A percentile compares a stretch with the other conserved stretches of the same genome.
Evolutionary conservation across 2,113 vertebrate genomes (phyloP).

Genomic region (Chloebia gouldiae): DNA sequence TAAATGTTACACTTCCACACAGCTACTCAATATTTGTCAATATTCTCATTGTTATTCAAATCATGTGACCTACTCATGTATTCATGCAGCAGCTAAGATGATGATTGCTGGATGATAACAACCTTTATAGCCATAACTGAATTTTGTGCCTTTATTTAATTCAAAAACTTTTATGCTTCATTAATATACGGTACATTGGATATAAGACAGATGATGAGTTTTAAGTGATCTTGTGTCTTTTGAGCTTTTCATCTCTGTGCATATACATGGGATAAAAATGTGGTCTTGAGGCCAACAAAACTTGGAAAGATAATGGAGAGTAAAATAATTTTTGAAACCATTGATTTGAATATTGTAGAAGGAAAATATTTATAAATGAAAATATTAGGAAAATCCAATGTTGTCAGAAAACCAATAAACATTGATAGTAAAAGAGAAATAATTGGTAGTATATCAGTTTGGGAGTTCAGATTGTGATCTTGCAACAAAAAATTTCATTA

Average conservation of each 20-base stretch:
- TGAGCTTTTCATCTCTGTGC: slow-evolving; percentile 12
- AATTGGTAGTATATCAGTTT: not conserved
- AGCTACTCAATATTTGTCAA: not conserved
- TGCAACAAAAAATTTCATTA: not conserved
- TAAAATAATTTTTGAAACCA: not conserved
- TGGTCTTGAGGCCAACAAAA: not conserved
- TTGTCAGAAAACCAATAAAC: not conserved
- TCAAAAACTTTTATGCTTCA: not conserved
- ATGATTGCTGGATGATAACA: not conserved
- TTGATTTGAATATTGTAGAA: not conserved
- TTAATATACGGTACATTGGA: not conserved
- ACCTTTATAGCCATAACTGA: not conserved
- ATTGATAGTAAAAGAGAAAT: not conserved
- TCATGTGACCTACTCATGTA: not conserved
- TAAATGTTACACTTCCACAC: not conserved
- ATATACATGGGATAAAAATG: not conserved
- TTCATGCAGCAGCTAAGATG: slow-evolving; percentile 1
- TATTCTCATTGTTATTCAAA: not conserved
- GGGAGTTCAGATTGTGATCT: not conserved
- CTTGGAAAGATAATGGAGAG: not conserved
- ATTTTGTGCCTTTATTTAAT: slow-evolving; percentile 11
- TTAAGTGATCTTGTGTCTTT: not conserved
- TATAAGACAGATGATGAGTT: slow-evolving; percentile 2
- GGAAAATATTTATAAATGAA: not conserved
- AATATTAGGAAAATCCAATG: not conserved